Evolutionary conservation across 2,888 invertebrate species (phyloP), one percentile per base, ranked within the genome.

Genomic region (Dynastes hyllus): DNA sequence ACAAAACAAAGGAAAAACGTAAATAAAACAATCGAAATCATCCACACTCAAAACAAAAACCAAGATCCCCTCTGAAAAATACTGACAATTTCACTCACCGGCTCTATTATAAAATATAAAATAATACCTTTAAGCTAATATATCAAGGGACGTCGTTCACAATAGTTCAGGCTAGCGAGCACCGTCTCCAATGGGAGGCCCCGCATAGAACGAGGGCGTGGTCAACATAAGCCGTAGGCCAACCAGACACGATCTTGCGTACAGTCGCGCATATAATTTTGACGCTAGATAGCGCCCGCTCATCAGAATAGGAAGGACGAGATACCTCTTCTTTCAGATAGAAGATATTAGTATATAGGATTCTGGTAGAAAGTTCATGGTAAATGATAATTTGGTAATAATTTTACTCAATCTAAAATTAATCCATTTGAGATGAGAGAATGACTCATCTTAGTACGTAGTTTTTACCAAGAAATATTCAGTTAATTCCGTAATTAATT

Each of bases 201-300:
- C 63, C 63, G 27, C 29, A 63, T 63, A 29, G 32, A 63, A 1
- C 63, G 63, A 29, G 29, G 63, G 63, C 63, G 63, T 63, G 63
- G 63, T n/a, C 27, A 32, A 32, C 63, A 32, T 22, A 32, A 22
- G 29, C 11, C 29, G 27, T 13, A 29, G 63, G 29, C 63, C 63
- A 63, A 63, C 63, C 63, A 63, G 63, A 63, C 29, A 11, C 11
- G 13, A 63, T 63, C 27, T 13, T 29, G 1, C 3, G 63, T 63
- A 63, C 29, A 63, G 9, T 63, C 29, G 2, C 5, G 11, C 3
- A 27, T 61, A 61, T 29, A 61, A 61, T 3, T 61, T 61, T 45
- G 8, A 45, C 8, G 29, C 61, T 61, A 61, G 61, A 61, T 61
- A 61, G 13, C 63, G 13, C 63, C 1, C 13, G 8, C 63, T 27